Conservation (phyloP, 1,140 invertebrate genomes). For the Apis dorsata region DNA sequence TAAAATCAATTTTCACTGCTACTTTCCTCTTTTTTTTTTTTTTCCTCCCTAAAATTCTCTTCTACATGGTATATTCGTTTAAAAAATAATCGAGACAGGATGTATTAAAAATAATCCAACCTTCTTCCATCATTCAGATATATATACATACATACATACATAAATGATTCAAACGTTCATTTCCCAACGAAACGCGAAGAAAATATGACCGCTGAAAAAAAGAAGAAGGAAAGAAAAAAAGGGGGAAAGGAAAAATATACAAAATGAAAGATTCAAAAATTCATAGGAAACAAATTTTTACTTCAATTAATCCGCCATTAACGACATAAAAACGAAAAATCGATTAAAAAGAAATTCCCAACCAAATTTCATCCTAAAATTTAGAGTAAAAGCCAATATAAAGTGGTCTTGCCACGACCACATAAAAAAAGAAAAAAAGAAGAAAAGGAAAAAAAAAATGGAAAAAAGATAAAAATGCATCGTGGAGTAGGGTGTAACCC, state of each 20-base stretch:
- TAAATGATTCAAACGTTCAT: background rate
- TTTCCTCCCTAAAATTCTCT: background rate
- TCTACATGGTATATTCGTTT: background rate
- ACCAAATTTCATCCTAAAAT: background rate
- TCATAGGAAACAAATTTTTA: background rate
- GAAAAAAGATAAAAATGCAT: background rate
- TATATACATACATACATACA: background rate
- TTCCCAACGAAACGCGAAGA: background rate
- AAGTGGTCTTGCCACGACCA: background rate
- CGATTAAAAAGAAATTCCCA: background rate
- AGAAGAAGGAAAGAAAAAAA: too few species aligned
- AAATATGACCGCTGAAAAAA: background rate
- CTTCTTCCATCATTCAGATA: background rate
- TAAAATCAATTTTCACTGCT: slow-evolving; percentile 7
- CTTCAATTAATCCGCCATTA: background rate
- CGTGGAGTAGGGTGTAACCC: background rate
- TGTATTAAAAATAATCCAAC: background rate
- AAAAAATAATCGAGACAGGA: background rate
- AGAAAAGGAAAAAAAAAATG: background rate
- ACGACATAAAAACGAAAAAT: background rate
- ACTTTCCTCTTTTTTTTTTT: background rate
- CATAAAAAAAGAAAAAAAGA: background rate
- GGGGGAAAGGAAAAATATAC: too few species aligned
- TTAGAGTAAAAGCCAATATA: background rate
- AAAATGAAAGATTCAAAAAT: too few species aligned